Evolutionary conservation across 2,888 invertebrate genomes (phyloP), one percentile per base, ranked within the genome.

Genomic region (Portevinia maculata): DNA sequence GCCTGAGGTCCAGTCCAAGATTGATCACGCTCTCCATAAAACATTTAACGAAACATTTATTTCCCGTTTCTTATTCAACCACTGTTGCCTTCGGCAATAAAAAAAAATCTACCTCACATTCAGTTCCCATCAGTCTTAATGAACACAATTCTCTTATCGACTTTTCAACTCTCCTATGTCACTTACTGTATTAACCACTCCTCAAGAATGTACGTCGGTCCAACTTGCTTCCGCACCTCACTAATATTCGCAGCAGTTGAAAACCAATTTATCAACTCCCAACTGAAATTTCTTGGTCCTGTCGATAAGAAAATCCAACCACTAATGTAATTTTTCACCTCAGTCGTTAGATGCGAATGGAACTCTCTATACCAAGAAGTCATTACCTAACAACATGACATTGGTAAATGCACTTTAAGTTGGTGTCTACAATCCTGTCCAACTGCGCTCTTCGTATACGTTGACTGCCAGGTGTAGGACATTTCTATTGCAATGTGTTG

Each of bases 361-460:
- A 71, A 65, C 53, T 15, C 55, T 41, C 21, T 30, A 60, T 41
- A 59, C 69, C 57, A 69, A 69, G 74, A 74, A 69, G 62, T 75
- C 48, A 64, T 69, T 70, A 74, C 69, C 75, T 11, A 59, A 52
- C 50, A 70, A 70, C 79, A 64, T 64, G 75, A 81, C 64, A 67
- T 70, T 70, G 75, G 75, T 70, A 59, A 81, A 70, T 75, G 79
- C 75, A 70, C 69, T 75, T 70, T 50, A 73, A 79, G 53, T 78
- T 67, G 50, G 15, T 67, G 55, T 70, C 62, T 76, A 41, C 34
- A 37, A 39, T 69, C 32, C 44, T 39, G 17, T 48, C 8, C 15
- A 4, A 6, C 32, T 9, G 24, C 19, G 6, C 21, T 19, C 48
- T 28, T 3, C 17, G 34, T 59, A 44, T 37, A 34, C 34, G 53